These are phyloP conservation scores for Drosophila navojoa DNA, from an alignment of 1,140 invertebrate species.

Conservation along the genomic window DNA sequence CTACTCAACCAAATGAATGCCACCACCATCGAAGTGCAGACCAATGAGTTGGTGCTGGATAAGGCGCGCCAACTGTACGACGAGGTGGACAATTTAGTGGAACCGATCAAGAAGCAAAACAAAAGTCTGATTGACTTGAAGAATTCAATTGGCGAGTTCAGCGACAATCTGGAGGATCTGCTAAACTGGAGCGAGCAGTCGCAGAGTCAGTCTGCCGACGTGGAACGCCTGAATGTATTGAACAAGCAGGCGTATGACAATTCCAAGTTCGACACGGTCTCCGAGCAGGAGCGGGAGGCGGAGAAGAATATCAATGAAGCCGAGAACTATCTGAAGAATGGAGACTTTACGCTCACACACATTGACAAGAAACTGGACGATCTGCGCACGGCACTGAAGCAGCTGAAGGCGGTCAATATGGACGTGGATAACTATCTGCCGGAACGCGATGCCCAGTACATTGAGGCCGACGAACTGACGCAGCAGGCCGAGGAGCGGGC, in stretches of 20 bases:
- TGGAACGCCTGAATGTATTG: constrained; percentile 86
- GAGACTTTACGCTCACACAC: constrained; percentile 58
- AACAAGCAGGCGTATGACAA: constrained; percentile 84
- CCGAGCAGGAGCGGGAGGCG: constrained; percentile 83
- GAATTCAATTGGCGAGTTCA: constrained; percentile 86
- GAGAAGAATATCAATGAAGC: constrained; percentile 84
- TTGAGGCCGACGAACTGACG: constrained; percentile 51
- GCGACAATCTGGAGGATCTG: constrained; percentile 89
- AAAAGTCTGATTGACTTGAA: constrained; percentile 85
- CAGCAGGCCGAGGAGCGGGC: constrained; percentile 57
- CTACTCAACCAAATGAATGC: constrained; percentile 86
- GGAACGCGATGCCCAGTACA: constrained; percentile 53
- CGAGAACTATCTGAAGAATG: constrained; percentile 72
- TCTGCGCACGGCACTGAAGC: constrained; percentile 51
- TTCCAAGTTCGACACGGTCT: constrained; percentile 84
- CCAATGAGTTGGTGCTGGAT: constrained; percentile 86
- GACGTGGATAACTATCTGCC: constrained; percentile 68
- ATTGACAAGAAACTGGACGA: constrained; percentile 64
- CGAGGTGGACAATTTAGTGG: constrained; percentile 87
- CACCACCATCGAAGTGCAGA: constrained; percentile 82
- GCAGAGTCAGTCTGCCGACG: constrained; percentile 86
- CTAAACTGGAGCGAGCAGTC: constrained; percentile 87
- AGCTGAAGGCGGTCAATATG: constrained; percentile 59
- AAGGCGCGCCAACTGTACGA: constrained; percentile 88
- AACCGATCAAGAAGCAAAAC: constrained; percentile 87